A percentile compares a stretch with the other conserved stretches of the same genome.
Evolutionary conservation across 2,888 invertebrate species (phyloP).

Genomic region (Dryomyza anilis): DNA sequence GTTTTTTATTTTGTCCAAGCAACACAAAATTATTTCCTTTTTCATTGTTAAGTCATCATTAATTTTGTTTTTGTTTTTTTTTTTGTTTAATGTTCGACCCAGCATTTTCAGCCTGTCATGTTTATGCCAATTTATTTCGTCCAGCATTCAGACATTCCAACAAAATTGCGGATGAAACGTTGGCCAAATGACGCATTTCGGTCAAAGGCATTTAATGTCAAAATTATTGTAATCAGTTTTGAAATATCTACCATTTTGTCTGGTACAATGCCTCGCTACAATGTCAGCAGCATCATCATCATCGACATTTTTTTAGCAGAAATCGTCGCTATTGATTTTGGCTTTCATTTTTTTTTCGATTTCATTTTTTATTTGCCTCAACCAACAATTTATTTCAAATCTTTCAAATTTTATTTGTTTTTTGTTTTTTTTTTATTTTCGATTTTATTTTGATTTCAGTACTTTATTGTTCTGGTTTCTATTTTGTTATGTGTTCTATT

Average conservation of each 20-base stretch:
- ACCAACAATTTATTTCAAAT: not conserved
- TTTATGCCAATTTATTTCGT: not conserved
- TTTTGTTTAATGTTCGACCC: not conserved
- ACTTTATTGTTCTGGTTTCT: not conserved
- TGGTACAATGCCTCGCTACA: too few species aligned
- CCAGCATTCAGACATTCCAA: not conserved
- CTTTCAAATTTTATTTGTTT: not conserved
- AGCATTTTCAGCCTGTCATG: not conserved
- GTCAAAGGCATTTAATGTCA: slow-evolving; percentile 15
- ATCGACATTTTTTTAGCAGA: too few species aligned
- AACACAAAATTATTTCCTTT: not conserved
- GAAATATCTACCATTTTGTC: not conserved
- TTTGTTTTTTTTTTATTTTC: not conserved
- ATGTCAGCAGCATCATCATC: too few species aligned
- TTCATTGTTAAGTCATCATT: not conserved
- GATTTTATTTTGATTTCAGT: not conserved
- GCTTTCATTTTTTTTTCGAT: too few species aligned
- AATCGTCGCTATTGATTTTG: too few species aligned
- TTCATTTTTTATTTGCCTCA: not conserved
- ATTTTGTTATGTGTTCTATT: not conserved
- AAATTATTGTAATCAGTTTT: slow-evolving; percentile 12
- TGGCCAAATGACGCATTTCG: not conserved
- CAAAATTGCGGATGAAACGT: not conserved
- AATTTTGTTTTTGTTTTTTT: not conserved
- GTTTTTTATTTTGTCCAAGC: not conserved